These are phyloP conservation scores for Phymorhynchus buccinoides DNA, from an alignment of 1,140 invertebrate species.

Conservation along the genomic window DNA sequence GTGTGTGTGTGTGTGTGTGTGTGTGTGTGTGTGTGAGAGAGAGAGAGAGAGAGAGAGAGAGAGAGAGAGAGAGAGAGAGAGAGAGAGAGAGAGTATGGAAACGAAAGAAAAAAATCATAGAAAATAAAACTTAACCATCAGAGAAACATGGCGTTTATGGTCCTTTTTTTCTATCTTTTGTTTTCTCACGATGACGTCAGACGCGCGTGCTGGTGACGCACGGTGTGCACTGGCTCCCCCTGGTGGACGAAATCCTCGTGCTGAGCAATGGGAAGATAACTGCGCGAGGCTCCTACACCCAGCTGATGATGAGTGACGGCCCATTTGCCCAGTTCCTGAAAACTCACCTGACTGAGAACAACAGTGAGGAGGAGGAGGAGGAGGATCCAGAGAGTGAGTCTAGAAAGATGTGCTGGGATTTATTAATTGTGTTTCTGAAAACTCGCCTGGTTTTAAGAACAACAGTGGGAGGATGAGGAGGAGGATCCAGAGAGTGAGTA, in stretches of 20 bases:
- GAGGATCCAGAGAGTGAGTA: too few relatives aligned
- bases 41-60: neutral
- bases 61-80: slow-evolving; percentile 12
- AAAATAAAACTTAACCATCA: too few relatives aligned
- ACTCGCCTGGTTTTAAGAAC: too few relatives aligned
- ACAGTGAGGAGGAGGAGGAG: slow-evolving; percentile 46
- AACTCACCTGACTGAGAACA: slow-evolving; percentile 55
- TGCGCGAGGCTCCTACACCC: slow-evolving; percentile 69
- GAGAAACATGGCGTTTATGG: too few relatives aligned
- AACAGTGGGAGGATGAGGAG: too few relatives aligned
- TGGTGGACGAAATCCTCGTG: slow-evolving; percentile 78
- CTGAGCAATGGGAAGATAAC: slow-evolving; percentile 68
- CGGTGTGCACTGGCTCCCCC: slow-evolving; percentile 70
- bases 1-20: slow-evolving; percentile 12
- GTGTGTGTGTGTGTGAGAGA: neutral
- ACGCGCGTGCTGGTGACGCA: slow-evolving; percentile 69
- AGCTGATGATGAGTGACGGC: slow-evolving; percentile 66
- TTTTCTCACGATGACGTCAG: slow-evolving; percentile 43
- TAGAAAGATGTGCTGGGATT: too few relatives aligned
- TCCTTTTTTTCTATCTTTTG: neutral
- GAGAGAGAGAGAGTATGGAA: too few relatives aligned
- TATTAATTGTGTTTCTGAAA: too few relatives aligned
- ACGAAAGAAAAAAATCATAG: too few relatives aligned
- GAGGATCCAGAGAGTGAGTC: slow-evolving; percentile 57
- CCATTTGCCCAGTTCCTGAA: slow-evolving; percentile 70